These are phyloP conservation scores for Hoplodrina ambigua DNA, from an alignment of 2,888 invertebrate genomes.

Conservation along the genomic window DNA sequence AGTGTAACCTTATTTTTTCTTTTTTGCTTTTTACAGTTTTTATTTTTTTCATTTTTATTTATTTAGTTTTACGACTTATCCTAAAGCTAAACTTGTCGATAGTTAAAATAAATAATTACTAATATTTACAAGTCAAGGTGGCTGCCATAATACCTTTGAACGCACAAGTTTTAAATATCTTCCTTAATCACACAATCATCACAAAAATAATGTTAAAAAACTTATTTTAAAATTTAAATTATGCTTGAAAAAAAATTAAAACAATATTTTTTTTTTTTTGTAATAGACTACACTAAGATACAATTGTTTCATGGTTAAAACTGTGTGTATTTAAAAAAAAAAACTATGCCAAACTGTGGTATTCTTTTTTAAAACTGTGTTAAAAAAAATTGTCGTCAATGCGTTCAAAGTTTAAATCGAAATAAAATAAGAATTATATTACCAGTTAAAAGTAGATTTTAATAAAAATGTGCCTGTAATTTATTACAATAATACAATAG, in stretches of 20 bases:
- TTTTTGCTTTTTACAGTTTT: neutral
- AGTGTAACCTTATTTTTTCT: neutral
- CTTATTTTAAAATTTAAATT: neutral
- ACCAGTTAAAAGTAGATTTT: conserved; percentile 67
- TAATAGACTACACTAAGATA: neutral
- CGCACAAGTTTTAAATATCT: conserved; percentile 37
- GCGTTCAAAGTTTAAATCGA: conserved; percentile 62
- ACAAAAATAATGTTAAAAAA: neutral
- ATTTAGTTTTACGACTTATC: neutral
- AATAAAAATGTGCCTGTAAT: conserved; percentile 82
- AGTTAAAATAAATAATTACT: conserved; percentile 47
- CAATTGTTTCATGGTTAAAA: neutral
- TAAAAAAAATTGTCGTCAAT: conserved; percentile 1
- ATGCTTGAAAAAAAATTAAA: no score
- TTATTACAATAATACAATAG: conserved; percentile 70
- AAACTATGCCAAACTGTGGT: neutral
- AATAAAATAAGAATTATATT: conserved; percentile 62
- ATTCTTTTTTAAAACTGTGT: neutral
- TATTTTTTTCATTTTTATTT: neutral
- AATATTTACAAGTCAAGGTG: conserved; percentile 56
- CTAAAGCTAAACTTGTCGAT: conserved; percentile 53
- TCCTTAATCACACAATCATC: neutral
- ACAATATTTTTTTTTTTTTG: no score
- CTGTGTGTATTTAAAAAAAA: neutral
- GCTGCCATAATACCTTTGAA: conserved; percentile 69